A percentile compares a stretch with the other conserved stretches of the same genome.
phyloP scores from a whole-genome alignment of 2,797 vertebrate genomes.

The Tamandua tetradactyla region DNA sequence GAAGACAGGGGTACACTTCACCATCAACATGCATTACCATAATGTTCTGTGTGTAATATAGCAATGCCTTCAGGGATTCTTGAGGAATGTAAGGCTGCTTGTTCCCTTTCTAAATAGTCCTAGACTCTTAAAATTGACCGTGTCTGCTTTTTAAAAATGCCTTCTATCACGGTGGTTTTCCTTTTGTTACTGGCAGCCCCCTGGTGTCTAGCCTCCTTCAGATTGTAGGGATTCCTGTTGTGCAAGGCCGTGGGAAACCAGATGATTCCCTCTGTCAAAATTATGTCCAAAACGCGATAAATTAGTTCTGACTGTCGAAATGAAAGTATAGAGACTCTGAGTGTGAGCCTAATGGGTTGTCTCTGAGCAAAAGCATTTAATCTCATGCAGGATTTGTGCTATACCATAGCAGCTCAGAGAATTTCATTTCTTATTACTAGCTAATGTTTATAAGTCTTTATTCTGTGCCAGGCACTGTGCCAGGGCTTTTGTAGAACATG shows the following conservation, averaged over 20 bases:
- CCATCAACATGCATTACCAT: neutral
- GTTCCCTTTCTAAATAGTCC: neutral
- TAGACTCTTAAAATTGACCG: neutral
- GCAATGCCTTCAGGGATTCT: conserved; percentile 28
- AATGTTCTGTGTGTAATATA: neutral
- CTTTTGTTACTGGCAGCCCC: neutral
- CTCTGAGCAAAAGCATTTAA: neutral
- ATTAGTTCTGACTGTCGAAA: conserved; percentile 16
- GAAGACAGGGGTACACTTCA: neutral
- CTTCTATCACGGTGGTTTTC: neutral
- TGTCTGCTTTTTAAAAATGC: neutral
- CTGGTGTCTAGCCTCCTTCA: neutral
- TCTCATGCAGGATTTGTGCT: neutral
- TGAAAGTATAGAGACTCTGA: conserved; percentile 1
- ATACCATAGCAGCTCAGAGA: neutral
- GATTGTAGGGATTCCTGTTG: neutral
- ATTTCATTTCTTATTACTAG: neutral
- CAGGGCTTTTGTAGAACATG: neutral
- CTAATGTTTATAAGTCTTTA: neutral
- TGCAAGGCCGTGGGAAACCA: neutral
- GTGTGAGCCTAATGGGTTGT: neutral
- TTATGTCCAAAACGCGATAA: neutral
- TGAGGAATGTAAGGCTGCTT: neutral
- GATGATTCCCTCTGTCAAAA: neutral
- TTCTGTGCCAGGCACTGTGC: neutral